phyloP scores from a whole-genome alignment of 2,113 vertebrate genomes.

The Ginglymostoma cirratum region DNA sequence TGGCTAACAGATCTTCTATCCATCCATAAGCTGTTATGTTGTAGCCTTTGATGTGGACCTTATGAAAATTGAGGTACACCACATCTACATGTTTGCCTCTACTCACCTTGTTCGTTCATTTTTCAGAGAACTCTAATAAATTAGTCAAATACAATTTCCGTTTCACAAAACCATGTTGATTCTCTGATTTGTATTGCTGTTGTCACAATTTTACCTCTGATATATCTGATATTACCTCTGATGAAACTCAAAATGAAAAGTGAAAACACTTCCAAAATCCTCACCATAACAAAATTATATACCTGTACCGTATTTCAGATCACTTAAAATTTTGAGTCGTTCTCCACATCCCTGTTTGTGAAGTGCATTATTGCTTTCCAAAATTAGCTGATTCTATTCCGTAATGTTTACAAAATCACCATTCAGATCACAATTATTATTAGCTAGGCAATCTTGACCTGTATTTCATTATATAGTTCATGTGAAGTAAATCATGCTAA shows the following conservation, averaged over 20 bases:
- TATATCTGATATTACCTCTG: too few species aligned
- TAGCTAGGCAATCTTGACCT: neutral
- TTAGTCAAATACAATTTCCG: too few species aligned
- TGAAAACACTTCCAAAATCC: neutral
- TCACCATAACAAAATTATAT: neutral
- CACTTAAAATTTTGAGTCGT: neutral
- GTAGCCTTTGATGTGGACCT: too few species aligned
- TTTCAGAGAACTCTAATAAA: too few species aligned
- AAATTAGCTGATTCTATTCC: neutral
- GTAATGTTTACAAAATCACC: neutral
- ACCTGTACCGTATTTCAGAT: neutral
- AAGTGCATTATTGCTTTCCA: neutral
- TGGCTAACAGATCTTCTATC: too few species aligned
- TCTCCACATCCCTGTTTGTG: neutral
- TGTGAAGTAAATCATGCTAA: neutral
- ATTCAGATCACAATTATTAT: neutral
- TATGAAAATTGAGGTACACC: too few species aligned
- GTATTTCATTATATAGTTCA: neutral
- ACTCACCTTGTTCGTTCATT: too few species aligned
- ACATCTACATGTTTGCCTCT: too few species aligned
- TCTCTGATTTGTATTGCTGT: too few species aligned
- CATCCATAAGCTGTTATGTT: too few species aligned
- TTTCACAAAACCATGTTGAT: too few species aligned
- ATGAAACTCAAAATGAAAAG: neutral
- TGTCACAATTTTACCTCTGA: neutral